These are phyloP conservation scores for Pollimyrus isidori DNA, from an alignment of 2,113 vertebrate genomes.

Conservation along the genomic window DNA sequence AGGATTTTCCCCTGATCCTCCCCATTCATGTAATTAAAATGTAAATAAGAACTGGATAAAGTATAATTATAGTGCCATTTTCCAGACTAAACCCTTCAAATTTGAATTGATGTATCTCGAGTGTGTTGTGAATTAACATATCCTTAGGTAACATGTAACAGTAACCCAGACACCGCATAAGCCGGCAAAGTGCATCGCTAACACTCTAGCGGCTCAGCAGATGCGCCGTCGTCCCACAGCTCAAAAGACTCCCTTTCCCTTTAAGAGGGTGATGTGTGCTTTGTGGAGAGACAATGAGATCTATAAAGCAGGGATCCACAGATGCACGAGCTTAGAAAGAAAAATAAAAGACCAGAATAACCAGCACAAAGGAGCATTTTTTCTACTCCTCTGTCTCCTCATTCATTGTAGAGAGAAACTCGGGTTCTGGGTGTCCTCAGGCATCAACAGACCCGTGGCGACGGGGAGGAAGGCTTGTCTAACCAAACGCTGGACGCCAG, in stretches of 20 bases:
- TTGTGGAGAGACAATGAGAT: neutral
- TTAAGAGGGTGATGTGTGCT: neutral
- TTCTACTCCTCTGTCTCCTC: neutral
- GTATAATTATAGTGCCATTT: neutral
- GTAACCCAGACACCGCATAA: neutral
- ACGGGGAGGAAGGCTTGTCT: neutral
- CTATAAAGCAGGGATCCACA: neutral
- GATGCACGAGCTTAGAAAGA: neutral
- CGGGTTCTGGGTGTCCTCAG: neutral
- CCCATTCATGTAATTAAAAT: neutral
- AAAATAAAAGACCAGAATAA: neutral
- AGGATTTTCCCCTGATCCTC: neutral
- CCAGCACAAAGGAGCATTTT: neutral
- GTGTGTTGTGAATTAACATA: neutral
- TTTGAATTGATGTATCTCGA: neutral
- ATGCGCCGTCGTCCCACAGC: neutral
- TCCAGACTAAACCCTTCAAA: neutral
- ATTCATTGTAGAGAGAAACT: neutral
- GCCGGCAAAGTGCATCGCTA: neutral
- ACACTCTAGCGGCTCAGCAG: neutral
- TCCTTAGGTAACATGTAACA: neutral
- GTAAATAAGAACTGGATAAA: neutral
- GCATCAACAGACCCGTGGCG: neutral
- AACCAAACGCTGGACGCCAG: neutral
- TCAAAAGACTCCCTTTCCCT: neutral